Percentiles rank a stretch among this genome's conserved stretches.
Conservation (phyloP, 2,797 vertebrate genomes). For the Echeneis naucrates region DNA sequence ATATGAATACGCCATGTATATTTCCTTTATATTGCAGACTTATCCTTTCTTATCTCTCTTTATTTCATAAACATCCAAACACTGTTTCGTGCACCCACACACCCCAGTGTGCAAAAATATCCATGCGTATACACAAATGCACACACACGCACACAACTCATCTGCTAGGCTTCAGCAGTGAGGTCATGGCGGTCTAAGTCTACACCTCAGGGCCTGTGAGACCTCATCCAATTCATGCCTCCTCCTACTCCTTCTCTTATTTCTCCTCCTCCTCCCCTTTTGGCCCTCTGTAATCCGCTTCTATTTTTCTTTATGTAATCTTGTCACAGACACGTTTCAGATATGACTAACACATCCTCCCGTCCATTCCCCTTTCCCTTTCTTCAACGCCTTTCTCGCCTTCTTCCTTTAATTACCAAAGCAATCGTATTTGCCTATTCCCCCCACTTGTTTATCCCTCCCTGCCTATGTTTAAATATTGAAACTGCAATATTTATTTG, state of each 20-base stretch:
- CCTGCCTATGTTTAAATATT: conserved; percentile 78
- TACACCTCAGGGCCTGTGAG: conserved; percentile 66
- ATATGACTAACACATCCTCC: conserved; percentile 79
- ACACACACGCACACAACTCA: conserved; percentile 24
- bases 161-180: conserved; percentile 50
- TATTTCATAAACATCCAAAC: conserved; percentile 29
- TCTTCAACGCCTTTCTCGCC: conserved; percentile 56
- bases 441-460: conserved; percentile 75
- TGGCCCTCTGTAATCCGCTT: conserved; percentile 67
- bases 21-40: conserved; percentile 35
- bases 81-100: conserved; percentile 31
- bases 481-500: conserved; percentile 77
- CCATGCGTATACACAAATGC: background rate
- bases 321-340: conserved; percentile 70
- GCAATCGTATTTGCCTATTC: conserved; percentile 80
- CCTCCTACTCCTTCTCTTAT: conserved; percentile 45
- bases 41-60: conserved; percentile 36
- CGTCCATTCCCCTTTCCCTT: conserved; percentile 58
- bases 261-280: conserved; percentile 54
- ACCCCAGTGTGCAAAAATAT: conserved; percentile 32
- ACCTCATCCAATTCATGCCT: conserved; percentile 70
- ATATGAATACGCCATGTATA: conserved; percentile 25
- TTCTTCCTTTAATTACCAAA: conserved; percentile 81
- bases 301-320: conserved; percentile 78
- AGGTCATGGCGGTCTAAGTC: conserved; percentile 69